Base-by-base conservation (phyloP, 2,888 invertebrate genomes). In the Hetaerina titia region DNA sequence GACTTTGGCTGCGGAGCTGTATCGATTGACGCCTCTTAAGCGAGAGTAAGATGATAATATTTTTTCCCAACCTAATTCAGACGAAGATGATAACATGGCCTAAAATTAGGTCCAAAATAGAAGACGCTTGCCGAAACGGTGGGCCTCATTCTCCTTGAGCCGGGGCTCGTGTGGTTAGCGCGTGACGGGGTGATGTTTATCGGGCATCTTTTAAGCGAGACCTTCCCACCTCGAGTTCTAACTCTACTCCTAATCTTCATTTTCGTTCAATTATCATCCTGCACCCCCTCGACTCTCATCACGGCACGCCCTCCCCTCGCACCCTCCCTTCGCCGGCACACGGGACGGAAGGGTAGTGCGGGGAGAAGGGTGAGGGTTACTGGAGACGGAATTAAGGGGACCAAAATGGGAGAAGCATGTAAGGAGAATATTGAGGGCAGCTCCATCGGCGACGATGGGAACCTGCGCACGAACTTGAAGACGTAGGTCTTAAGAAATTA, bases 21-120 rank as follows among this genome's bases (percentile, higher is more conserved):
- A 81, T 81, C 81, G 25, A 81, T 81, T 81, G 81, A 81, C 81
- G 81, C 81, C 81, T 81, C 81, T 81, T 81, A 31, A 81, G 81
- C 81, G 25, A 11, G 81, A 81, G 31, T 81, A 81, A 81, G 81
- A 81, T 22, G 81, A 81, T 81, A 81, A 81, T 81, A 81, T 31
- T 81, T 81, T 81, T 81, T 81, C n/a, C n/a, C n/a, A 7, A n/a
- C n/a, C n/a, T n/a, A n/a, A n/a, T 69, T 69, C 25, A 5, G 81
- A 81, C 4, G 81, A n/a, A 31, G 81, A 15, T 31, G 81, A 81
- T 81, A 81, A 81, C 81, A 81, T 31, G 81, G 81, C 81, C 81
- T 81, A 81, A 81, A 81, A 81, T 31, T 81, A 81, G 81, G 69
- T 22, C 2, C 81, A 81, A 81, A 81, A 81, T 81, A 31, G 31